Conservation (phyloP, 2,888 invertebrate genomes). For the Ametastegia equiseti region DNA sequence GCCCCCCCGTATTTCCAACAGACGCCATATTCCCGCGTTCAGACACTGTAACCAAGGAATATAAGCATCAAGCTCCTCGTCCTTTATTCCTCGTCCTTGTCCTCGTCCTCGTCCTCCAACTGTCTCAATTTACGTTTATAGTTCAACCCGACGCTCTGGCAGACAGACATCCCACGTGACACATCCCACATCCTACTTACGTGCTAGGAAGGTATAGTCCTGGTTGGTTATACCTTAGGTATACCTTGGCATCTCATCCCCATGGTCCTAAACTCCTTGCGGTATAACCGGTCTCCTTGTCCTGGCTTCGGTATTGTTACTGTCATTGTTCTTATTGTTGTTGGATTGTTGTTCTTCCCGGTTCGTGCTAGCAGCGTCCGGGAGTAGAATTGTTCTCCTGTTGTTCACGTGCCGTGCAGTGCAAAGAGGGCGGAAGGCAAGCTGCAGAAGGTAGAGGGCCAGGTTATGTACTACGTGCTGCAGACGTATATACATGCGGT, state of each 20-base stretch:
- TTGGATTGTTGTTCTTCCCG: not conserved
- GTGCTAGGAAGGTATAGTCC: not conserved
- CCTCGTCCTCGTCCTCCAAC: not conserved
- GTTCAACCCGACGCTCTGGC: conserved; percentile 9
- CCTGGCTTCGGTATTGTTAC: not conserved
- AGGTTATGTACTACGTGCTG: too few species aligned
- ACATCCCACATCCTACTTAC: conserved; percentile 25
- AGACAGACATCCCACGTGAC: conserved; percentile 18
- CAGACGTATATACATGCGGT: not conserved
- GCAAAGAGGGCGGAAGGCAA: too few species aligned
- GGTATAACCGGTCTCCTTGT: not conserved
- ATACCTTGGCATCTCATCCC: conserved; percentile 11
- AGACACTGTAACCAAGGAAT: conserved; percentile 32
- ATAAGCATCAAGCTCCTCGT: conserved; percentile 7
- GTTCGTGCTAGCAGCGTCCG: not conserved
- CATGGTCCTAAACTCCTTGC: not conserved
- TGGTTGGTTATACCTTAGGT: too few species aligned
- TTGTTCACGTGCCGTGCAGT: not conserved
- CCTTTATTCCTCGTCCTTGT: not conserved
- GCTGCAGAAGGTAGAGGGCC: too few species aligned
- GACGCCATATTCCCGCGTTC: conserved; percentile 3
- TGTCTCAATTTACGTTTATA: conserved; percentile 43
- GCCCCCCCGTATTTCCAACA: not conserved
- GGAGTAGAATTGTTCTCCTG: not conserved
- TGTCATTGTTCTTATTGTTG: not conserved